Evolutionary conservation across 2,113 vertebrate genomes (phyloP).

Genomic region (Halcyon senegalensis): DNA sequence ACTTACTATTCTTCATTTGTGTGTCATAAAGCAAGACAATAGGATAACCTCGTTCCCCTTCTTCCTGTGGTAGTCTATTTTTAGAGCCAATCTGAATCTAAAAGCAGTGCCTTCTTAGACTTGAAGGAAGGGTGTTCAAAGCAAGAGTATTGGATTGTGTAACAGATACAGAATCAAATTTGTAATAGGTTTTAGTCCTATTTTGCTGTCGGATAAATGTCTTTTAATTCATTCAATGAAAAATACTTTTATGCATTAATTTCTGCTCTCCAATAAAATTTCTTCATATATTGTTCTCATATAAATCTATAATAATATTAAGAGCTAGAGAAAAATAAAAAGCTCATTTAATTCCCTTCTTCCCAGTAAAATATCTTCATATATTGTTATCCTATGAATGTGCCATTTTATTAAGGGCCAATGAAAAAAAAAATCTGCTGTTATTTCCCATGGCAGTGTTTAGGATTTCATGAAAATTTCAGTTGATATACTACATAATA

Average conservation of each 20-base stretch:
- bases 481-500: not conserved
- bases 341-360: not conserved
- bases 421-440: not conserved
- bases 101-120: not conserved
- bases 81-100: not conserved
- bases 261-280: not conserved
- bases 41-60: not conserved
- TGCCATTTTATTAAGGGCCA: slow-evolving; percentile 16
- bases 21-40: not conserved
- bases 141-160: not conserved
- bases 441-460: slow-evolving; percentile 47
- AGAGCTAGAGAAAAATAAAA: slow-evolving; percentile 36
- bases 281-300: not conserved
- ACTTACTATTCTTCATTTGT: not conserved
- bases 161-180: not conserved
- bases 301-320: slow-evolving; percentile 25
- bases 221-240: not conserved
- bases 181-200: not conserved
- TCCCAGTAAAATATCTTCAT: not conserved
- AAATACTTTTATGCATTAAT: not conserved
- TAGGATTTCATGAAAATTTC: not conserved
- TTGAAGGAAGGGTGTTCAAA: not conserved
- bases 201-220: not conserved
- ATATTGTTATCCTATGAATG: not conserved
- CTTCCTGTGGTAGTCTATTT: not conserved